Base-by-base conservation (phyloP, 1,140 invertebrate genomes). In the Drosophila athabasca region DNA sequence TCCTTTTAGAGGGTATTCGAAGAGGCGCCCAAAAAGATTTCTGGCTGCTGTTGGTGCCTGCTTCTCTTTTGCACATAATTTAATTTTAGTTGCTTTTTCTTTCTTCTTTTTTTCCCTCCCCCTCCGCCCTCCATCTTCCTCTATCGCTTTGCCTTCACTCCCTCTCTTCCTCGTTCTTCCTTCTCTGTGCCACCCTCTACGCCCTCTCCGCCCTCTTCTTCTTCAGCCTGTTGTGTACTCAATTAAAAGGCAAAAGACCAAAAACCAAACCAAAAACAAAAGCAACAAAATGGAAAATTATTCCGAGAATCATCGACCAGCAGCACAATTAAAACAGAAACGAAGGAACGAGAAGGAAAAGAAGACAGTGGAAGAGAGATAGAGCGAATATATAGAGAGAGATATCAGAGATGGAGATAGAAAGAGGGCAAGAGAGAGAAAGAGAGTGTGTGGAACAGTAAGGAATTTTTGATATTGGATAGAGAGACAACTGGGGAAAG, bases 161-260 rank as follows among this genome's bases (percentile, higher is more conserved):
- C 9, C 2, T 1, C 35, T 44, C 11, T n/a, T 35, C 57, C 57
- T 22, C 29, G 9, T 41, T 15, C 49, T 51, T n/a, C 7, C 48
- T 22, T 31, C 35, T 58, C 24, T 57, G 4, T 0, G 3, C 31
- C 3, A 35, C 31, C 31, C n/a, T n/a, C n/a, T n/a, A n/a, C n/a
- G 19, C 26, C 43, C 46, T 8, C 7, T 48, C 22, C 41, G 13
- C 48, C 19, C 46, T 1, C 29, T 19, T 26, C 60, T 50, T 71
- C 19, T 53, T 61, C 54, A n/a, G 60, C 50, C 66, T 84, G 53
- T 84, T 39, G 73, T 81, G 82, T 82, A 82, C 81, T 87, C 81
- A 85, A 85, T 85, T 85, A 87, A 85, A 85, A 85, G 71, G 82
- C 82, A 87, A 81, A 84, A 70, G 53, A 82, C 62, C 65, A 83